Percentiles rank a stretch among this genome's conserved stretches.
Evolutionary conservation across 2,797 vertebrate species (phyloP).

Genomic region (Gadopsis marmoratus): DNA sequence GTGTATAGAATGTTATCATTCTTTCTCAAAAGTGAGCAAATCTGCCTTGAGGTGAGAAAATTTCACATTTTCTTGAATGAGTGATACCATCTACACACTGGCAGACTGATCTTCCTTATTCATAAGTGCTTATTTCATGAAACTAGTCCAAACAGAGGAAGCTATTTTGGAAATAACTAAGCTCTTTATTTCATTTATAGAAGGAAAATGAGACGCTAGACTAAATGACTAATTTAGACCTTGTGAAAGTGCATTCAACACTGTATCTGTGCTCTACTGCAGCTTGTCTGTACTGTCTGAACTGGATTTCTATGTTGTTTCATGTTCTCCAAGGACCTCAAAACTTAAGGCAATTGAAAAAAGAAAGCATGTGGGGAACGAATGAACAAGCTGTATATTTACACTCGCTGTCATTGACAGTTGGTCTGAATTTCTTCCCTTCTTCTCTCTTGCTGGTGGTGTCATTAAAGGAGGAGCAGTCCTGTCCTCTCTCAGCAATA

Average conservation of each 20-base stretch:
- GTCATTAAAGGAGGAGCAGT: constrained; percentile 21
- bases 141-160: neutral
- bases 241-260: constrained; percentile 6
- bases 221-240: neutral
- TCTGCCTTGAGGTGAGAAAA: neutral
- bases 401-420: neutral
- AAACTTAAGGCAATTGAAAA: constrained; percentile 7
- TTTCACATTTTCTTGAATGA: neutral
- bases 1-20: neutral
- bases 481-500: constrained; percentile 29
- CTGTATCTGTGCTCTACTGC: neutral
- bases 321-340: neutral
- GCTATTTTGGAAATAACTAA: neutral
- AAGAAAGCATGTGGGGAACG: neutral
- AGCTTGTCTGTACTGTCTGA: neutral
- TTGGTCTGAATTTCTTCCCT: constrained; percentile 9
- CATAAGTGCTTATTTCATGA: neutral
- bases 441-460: constrained; percentile 14
- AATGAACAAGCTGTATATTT: constrained; percentile 19
- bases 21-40: neutral
- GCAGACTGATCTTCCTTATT: neutral
- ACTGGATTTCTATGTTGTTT: constrained; percentile 3
- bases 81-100: neutral
- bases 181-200: neutral
- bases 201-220: neutral